These are phyloP conservation scores for Sarcophaga variegata DNA, from an alignment of 2,888 invertebrate species.

Conservation along the genomic window DNA sequence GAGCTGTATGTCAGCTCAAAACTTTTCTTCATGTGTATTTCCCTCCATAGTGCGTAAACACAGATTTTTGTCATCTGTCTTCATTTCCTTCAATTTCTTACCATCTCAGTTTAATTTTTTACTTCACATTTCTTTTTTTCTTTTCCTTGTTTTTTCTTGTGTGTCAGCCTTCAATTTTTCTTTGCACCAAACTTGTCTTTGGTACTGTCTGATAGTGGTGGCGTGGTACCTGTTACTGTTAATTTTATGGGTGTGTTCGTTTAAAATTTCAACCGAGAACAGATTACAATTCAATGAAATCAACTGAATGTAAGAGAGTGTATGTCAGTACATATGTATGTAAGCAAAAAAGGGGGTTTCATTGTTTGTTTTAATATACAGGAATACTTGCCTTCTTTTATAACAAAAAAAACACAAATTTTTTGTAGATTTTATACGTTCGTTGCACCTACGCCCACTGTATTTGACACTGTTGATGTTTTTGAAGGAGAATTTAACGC, in stretches of 20 bases:
- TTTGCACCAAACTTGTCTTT: slow-evolving; percentile 38
- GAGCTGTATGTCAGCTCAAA: background rate
- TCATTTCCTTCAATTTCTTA: slow-evolving; percentile 59
- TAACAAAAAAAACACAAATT: background rate
- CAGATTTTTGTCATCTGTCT: slow-evolving; percentile 65
- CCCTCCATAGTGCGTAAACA: slow-evolving; percentile 61
- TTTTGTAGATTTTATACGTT: slow-evolving; percentile 67
- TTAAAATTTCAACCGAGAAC: slow-evolving; percentile 67
- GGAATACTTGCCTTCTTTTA: slow-evolving; percentile 40
- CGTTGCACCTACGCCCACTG: slow-evolving; percentile 79
- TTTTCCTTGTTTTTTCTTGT: slow-evolving; percentile 50
- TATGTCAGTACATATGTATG: slow-evolving; percentile 40
- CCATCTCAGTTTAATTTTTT: slow-evolving; percentile 27
- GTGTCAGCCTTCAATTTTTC: slow-evolving; percentile 62
- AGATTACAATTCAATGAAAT: slow-evolving; percentile 69
- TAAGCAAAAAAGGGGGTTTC: slow-evolving; percentile 22
- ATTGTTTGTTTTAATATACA: slow-evolving; percentile 37
- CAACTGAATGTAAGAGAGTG: slow-evolving; percentile 70
- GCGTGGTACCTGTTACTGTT: slow-evolving; percentile 69
- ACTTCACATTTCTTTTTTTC: background rate
- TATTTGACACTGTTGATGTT: slow-evolving; percentile 66
- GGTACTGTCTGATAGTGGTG: slow-evolving; percentile 52
- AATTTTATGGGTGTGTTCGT: slow-evolving; percentile 71
- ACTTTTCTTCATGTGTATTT: slow-evolving; percentile 52
- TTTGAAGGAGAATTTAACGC: slow-evolving; percentile 55